A percentile compares a stretch with the other conserved stretches of the same genome.
These are phyloP conservation scores for Cyprinodon brontotheroides DNA, from an alignment of 2,113 vertebrate species.

Conservation along the genomic window DNA sequence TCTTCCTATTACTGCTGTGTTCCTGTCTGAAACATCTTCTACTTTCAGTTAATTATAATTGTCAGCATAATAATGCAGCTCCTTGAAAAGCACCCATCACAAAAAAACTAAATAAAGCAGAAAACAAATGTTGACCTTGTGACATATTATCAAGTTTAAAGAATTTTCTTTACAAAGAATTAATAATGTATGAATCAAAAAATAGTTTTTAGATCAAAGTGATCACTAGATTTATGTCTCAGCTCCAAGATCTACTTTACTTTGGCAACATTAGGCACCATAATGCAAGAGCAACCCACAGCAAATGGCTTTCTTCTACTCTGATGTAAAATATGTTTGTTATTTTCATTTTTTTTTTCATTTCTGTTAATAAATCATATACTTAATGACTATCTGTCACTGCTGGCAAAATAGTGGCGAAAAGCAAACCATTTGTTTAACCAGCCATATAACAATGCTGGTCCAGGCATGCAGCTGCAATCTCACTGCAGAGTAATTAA, in stretches of 20 bases:
- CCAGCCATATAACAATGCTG: constrained; percentile 20
- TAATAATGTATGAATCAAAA: background rate
- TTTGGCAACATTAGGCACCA: constrained; percentile 12
- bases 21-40: constrained; percentile 60
- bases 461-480: constrained; percentile 44
- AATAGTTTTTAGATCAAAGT: background rate
- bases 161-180: background rate
- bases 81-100: constrained; percentile 29
- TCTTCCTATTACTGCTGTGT: constrained; percentile 58
- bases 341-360: constrained; percentile 16
- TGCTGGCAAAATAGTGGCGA: constrained; percentile 3
- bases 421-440: constrained; percentile 35
- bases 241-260: background rate
- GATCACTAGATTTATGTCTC: background rate
- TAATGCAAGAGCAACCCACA: constrained; percentile 13
- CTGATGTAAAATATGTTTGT: constrained; percentile 20
- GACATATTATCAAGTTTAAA: background rate
- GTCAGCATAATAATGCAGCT: constrained; percentile 43
- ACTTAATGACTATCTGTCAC: constrained; percentile 16
- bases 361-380: constrained; percentile 19
- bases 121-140: background rate
- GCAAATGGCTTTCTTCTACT: constrained; percentile 17
- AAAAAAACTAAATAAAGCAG: constrained; percentile 1
- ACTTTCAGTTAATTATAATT: constrained; percentile 65
- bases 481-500: constrained; percentile 56